Evolutionary conservation across 2,797 vertebrate species (phyloP).

Genomic region (Alauda arvensis): DNA sequence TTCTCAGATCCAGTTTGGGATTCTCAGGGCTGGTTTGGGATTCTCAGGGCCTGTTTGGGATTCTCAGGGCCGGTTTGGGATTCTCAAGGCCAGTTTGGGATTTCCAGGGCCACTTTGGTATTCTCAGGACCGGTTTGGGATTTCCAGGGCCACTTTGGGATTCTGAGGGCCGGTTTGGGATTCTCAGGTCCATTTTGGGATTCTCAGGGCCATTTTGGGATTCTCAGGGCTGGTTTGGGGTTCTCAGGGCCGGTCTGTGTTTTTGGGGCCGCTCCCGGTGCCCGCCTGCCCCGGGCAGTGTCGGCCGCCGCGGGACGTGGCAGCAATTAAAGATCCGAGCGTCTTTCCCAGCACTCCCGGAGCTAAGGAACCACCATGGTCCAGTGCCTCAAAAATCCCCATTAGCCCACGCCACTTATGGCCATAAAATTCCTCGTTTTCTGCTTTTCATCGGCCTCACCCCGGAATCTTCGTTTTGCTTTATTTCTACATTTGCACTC

Average conservation of each 20-base stretch:
- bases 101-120: accelerated
- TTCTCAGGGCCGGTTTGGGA: accelerated
- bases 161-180: accelerated
- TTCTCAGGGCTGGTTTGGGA: neutral
- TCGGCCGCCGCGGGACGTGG: accelerated
- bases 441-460: constrained; percentile 92
- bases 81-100: accelerated
- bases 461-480: constrained; percentile 89
- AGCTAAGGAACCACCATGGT: neutral
- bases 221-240: neutral
- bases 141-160: accelerated
- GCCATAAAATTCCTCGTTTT: constrained; percentile 99
- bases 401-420: constrained; percentile 96
- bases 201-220: neutral
- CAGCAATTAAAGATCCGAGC: neutral
- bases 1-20: neutral
- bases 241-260: accelerated
- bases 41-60: neutral
- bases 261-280: accelerated
- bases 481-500: constrained; percentile 88
- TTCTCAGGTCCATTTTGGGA: neutral
- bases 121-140: too few relatives aligned
- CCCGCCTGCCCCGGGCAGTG: accelerated
- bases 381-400: constrained; percentile 95
- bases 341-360: neutral